These are phyloP conservation scores for Nesidiocoris tenuis DNA, from an alignment of 2,888 invertebrate species.

Conservation along the genomic window DNA sequence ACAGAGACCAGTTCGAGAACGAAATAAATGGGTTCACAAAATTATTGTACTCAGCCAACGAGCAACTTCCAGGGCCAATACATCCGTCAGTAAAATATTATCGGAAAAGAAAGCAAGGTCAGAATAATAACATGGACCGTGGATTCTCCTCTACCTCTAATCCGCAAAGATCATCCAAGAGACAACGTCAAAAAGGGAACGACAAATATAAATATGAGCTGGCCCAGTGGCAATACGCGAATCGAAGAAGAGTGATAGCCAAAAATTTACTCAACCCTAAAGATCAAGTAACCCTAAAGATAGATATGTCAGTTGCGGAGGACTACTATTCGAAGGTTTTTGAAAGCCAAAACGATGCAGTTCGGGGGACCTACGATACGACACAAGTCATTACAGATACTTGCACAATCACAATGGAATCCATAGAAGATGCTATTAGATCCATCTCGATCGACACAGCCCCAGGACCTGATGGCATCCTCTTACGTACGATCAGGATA, in stretches of 20 bases:
- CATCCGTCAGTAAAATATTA: background rate
- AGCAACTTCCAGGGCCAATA: background rate
- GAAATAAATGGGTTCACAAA: background rate
- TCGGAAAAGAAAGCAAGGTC: background rate
- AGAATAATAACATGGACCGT: background rate
- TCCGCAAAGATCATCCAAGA: background rate
- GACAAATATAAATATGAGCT: background rate
- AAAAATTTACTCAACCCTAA: background rate
- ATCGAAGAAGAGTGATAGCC: background rate
- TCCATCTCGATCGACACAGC: conserved; percentile 3
- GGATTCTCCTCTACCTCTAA: background rate
- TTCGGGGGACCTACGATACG: background rate
- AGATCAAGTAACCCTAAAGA: background rate
- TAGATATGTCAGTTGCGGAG: background rate
- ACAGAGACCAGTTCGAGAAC: background rate
- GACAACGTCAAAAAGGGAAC: background rate
- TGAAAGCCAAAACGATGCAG: background rate
- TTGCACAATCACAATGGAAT: background rate
- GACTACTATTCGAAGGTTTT: background rate
- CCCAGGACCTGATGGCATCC: background rate
- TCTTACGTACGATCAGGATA: background rate
- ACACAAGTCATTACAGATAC: background rate
- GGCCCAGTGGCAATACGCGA: conserved; percentile 4
- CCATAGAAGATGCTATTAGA: background rate
- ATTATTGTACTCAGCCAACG: background rate